Evolutionary conservation across 2,888 invertebrate genomes (phyloP), one percentile per base, ranked within the genome.

Genomic region (Aporophyla nigra): DNA sequence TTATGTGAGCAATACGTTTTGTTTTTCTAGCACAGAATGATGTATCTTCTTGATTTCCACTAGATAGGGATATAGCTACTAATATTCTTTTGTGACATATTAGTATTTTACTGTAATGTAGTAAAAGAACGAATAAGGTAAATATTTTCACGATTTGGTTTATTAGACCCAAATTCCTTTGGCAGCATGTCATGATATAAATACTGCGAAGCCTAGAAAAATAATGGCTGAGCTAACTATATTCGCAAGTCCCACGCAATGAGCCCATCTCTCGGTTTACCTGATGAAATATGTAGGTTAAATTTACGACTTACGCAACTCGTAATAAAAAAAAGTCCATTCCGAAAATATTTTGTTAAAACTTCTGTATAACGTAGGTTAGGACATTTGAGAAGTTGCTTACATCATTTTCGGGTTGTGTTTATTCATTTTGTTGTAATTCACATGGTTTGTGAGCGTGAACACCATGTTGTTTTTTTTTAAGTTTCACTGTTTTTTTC

Each of bases 221-320:
- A 86, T 86, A 83, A 86, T 86, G 75, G 70, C 21, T 75, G 59
- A 68, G 66, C 75, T 86, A 86, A 78, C 85, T 84, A 86, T 71
- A 86, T 87, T 84, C 66, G 76, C 69, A 76, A 86, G 79, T 84
- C 72, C 63, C 87, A 84, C 82, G 87, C 87, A 82, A 84, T 76
- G 78, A 86, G 70, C 78, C 85, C 76, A 85, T 86, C 84, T 84
- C 86, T 76, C 70, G 84, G 74, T 86, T 80, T 80, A 75, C 77
- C 75, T 80, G 80, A 85, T 86, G 86, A 85, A 86, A 86, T 85
- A 86, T 86, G 86, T 86, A 85, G 76, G 66, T 71, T 80, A 80
- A 74, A 85, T 86, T 85, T 85, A 83, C 74, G 86, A 84, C 73
- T 84, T 86, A 83, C 77, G 77, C 73, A 83, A 83, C 71, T 77